Evolutionary conservation across 2,113 vertebrate genomes (phyloP), one percentile per base, ranked within the genome.

Genomic region (Athene cunicularia): DNA sequence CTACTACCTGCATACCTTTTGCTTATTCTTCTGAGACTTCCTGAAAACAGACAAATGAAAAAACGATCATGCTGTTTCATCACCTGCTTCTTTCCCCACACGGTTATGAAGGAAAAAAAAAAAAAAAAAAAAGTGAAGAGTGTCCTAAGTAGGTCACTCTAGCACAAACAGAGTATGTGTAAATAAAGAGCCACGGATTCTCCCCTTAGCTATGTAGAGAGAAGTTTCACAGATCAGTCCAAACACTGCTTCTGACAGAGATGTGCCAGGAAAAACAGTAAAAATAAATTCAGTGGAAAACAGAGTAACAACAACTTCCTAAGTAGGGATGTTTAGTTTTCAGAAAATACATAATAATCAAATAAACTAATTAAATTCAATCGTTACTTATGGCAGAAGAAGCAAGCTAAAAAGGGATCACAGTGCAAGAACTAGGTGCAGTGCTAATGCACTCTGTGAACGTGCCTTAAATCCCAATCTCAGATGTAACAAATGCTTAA

Each of bases 141-240:
- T 59, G 94, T 88, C 76, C 74, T 71, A 90, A 94, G 81, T 90
- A 93, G 81, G 47, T 87, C 79, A 80, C 53, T 74, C 62, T 47
- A 77, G 62, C 35, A 75, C 33, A 93, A 84, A 52, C 52, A 67
- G 83, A 68, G 19, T 64, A 52, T 52, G 39, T 56, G 74, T 53
- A 93, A 95, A 95, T 60, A 80, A 58, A 72, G 43, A 90, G 70
- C 43, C 70, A 75, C 15, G 77, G 90, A 94, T 88, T 91, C 95
- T 62, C 49, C 58, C 70, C 53, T 80, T 56, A 91, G 70, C 84
- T 91, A 35, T 95, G 53, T 60, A 53, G 87, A 94, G 32, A 45
- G 11, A 85, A 85, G 60, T 71, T 93, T 85, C 81, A 93, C 52
- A 39, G 32, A 76, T 80, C 55, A 66, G 53, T 87, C 39, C 74